Evolutionary conservation across 64 coral and sea anemone genomes (phyloP), one percentile per base, ranked within the genome.

Genomic region (Porites lutea): DNA sequence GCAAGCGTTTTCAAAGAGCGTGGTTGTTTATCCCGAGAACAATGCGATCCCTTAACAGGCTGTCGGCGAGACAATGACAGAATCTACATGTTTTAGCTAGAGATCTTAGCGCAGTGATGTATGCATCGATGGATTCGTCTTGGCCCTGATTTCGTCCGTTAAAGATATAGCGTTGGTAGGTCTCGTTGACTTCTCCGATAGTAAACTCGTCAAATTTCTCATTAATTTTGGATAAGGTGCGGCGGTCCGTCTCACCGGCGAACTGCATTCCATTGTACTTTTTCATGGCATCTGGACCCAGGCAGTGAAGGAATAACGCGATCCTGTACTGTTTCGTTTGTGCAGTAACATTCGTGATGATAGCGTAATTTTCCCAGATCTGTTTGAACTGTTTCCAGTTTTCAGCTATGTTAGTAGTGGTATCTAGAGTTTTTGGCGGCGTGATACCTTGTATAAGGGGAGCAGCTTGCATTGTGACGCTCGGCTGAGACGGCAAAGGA

Each of bases 341-440:
- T 12, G 13, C 59, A 14, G n/a, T 44, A 12, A 82, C 5, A 60
- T 21, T 43, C 19, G 78, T 82, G 13, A 82, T 82, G 78, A 82
- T 82, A 4, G 46, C 14, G 60, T 82, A 82, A 27, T 82, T 82
- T 20, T 82, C n/a, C 78, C 78, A 82, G 54, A 82, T 60, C 78
- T 82, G 78, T 21, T 43, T 21, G 43, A 52, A 82, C 16, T 48
- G n/a, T 22, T 82, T 82, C 78, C 77, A 79, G 48, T 79, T 79
- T 44, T 79, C n/a, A n/a, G n/a, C n/a, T n/a, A n/a, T n/a, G n/a
- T n/a, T n/a, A n/a, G n/a, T n/a, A n/a, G n/a, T n/a, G n/a, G n/a
- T n/a, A n/a, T n/a, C n/a, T n/a, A n/a, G n/a, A n/a, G n/a, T n/a
- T n/a, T n/a, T n/a, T n/a, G n/a, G n/a, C n/a, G n/a, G n/a, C n/a